A percentile compares a stretch with the other conserved stretches of the same genome.
phyloP scores from a whole-genome alignment of 2,888 invertebrate genomes.

The Mycogona germanica region DNA sequence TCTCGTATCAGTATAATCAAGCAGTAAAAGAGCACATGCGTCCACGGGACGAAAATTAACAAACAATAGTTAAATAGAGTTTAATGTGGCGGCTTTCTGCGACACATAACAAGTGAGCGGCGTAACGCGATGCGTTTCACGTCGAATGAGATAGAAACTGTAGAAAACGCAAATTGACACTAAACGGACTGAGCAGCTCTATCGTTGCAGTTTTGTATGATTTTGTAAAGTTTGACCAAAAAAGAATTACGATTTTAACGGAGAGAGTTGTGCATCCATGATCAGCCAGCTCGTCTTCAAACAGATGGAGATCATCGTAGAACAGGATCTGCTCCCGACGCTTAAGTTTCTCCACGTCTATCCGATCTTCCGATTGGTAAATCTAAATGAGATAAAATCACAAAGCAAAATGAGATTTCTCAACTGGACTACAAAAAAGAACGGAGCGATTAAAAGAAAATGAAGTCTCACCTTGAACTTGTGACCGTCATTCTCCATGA shows the following conservation, averaged over 20 bases:
- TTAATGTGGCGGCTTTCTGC: too few species aligned
- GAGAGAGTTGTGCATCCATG: slow-evolving; percentile 84
- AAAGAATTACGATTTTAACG: slow-evolving; percentile 76
- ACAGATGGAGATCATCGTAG: slow-evolving; percentile 83
- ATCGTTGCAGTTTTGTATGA: background rate
- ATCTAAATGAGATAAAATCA: slow-evolving; percentile 37
- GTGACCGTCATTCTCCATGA: slow-evolving; percentile 34
- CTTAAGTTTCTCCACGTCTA: slow-evolving; percentile 79
- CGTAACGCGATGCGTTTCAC: too few species aligned
- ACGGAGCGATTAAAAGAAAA: slow-evolving; percentile 3
- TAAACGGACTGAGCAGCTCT: background rate
- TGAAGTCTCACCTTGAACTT: slow-evolving; percentile 4
- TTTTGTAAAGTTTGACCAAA: too few species aligned
- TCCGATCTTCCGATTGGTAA: slow-evolving; percentile 54
- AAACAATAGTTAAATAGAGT: too few species aligned
- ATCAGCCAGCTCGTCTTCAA: slow-evolving; percentile 97
- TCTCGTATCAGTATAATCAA: too few species aligned
- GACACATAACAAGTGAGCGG: too few species aligned
- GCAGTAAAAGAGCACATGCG: too few species aligned
- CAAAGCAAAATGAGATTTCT: background rate
- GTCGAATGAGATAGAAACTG: slow-evolving; percentile 7
- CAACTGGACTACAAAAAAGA: background rate
- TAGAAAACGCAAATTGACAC: slow-evolving; percentile 1
- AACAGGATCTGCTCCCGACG: slow-evolving; percentile 82
- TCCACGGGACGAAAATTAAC: too few species aligned